Conservation (phyloP, 2,797 vertebrate species). For the Poliocrania exsul region DNA sequence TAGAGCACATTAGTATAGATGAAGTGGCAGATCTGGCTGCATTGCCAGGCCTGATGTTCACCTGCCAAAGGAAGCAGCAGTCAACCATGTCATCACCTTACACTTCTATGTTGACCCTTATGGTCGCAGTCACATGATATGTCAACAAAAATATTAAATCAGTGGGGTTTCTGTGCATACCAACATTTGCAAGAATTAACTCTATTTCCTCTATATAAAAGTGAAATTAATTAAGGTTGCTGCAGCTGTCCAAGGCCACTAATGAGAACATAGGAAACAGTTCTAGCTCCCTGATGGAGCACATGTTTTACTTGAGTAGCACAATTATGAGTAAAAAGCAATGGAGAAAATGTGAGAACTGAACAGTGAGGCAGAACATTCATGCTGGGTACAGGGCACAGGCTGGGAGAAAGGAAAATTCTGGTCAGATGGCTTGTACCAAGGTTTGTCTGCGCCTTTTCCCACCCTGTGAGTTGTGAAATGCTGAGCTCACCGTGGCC, state of each 20-base stretch:
- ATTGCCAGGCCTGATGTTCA: neutral
- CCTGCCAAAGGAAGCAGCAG: neutral
- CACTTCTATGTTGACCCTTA: neutral
- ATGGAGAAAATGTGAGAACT: neutral
- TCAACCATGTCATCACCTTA: neutral
- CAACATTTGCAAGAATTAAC: neutral
- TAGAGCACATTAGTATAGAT: accelerated
- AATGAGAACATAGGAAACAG: neutral
- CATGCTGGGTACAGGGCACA: neutral
- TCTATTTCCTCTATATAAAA: neutral
- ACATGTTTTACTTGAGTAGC: neutral
- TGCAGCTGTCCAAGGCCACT: neutral
- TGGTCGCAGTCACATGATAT: neutral
- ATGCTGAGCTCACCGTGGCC: neutral
- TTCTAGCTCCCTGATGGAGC: neutral
- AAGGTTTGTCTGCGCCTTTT: neutral
- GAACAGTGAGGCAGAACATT: neutral
- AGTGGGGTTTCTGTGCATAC: neutral
- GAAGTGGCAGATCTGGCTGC: neutral
- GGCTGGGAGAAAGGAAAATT: neutral
- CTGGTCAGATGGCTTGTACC: neutral
- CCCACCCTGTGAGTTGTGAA: neutral
- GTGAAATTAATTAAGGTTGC: neutral
- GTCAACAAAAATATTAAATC: neutral
- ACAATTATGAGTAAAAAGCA: neutral